Base-by-base conservation (phyloP, 2,797 vertebrate species). In the Hephaestus fuliginosus region DNA sequence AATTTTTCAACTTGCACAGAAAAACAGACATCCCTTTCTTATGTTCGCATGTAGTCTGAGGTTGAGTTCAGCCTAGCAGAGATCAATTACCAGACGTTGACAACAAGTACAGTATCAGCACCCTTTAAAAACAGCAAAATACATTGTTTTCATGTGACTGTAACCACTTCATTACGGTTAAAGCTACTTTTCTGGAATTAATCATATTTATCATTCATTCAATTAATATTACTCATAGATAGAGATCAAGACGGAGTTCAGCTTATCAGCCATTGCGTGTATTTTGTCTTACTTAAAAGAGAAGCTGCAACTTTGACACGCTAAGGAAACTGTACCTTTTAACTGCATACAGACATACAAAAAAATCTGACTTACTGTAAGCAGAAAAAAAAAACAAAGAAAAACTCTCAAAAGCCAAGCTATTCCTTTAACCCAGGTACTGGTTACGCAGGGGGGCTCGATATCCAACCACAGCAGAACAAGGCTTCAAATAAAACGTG, bases 401-500 rank as follows among this genome's bases (percentile, higher is more conserved):
- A 61, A 70, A 69, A 68, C 41, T 14, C 14, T 78, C 6, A 7
- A 39, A 39, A 39, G 8, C 36, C 8, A 39, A 39, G 36, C 6
- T 39, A 39, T 43, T 76, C 44, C 67, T 73, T 80, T 11, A 81
- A 75, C 58, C 33, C 44, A 30, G 41, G 55, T 72, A 43, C 55
- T 62, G 70, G 28, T 85, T 30, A 70, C 61, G 81, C 28, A 60
- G 36, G 62, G 36, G 62, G n/a, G 22, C 36, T 66, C 5, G 15
- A 73, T 11, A 30, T 63, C 55, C 28, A 55, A 81, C 53, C 64
- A 56, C 65, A 83, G 79, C 48, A 73, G 51, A 84, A 78, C 69
- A 72, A 81, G 74, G 78, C 75, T 81, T 80, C 39, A 71, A 62
- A 76, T 71, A 22, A 78, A 78, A 75, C 1, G 14, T 53, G 65